Percentiles rank a stretch among this genome's conserved stretches.
These are phyloP conservation scores for Patiria pectinifera DNA, from an alignment of 53 echinoderm and acorn worm species.

Conservation along the genomic window DNA sequence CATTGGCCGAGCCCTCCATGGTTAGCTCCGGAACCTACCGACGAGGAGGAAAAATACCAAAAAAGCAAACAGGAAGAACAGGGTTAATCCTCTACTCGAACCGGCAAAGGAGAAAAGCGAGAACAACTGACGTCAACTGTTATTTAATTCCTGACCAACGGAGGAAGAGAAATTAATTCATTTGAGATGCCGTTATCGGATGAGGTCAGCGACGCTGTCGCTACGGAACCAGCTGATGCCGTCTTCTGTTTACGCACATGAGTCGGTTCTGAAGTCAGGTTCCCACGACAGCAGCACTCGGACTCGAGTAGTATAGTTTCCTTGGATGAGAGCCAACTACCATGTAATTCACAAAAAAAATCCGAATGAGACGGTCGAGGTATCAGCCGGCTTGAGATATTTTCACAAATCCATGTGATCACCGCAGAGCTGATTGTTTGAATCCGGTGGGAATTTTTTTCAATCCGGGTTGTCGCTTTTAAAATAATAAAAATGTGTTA, in stretches of 20 bases:
- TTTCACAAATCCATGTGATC: slow-evolving; percentile 4
- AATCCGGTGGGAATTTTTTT: neutral
- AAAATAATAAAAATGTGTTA: neutral
- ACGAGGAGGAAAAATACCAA: slow-evolving; percentile 15
- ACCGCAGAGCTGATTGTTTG: neutral
- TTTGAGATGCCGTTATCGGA: neutral
- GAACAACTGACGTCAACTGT: neutral
- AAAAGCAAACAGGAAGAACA: neutral
- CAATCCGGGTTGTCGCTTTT: neutral
- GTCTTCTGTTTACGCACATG: slow-evolving; percentile 31
- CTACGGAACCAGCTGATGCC: slow-evolving; percentile 50
- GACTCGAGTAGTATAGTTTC: neutral
- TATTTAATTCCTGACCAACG: neutral
- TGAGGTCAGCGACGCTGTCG: slow-evolving; percentile 6
- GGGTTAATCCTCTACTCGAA: slow-evolving; percentile 2
- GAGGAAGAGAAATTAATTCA: neutral
- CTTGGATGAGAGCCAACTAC: slow-evolving; percentile 47
- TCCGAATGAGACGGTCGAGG: neutral
- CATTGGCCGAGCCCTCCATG: slow-evolving; percentile 53
- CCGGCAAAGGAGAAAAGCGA: neutral
- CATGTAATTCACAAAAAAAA: neutral
- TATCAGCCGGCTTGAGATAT: no score
- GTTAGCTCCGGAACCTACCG: slow-evolving; percentile 22
- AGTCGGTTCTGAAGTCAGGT: slow-evolving; percentile 2
- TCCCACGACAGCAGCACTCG: slow-evolving; percentile 2